Conservation (phyloP, 2,888 invertebrate genomes). For the Ditylenchus weischeri region DNA sequence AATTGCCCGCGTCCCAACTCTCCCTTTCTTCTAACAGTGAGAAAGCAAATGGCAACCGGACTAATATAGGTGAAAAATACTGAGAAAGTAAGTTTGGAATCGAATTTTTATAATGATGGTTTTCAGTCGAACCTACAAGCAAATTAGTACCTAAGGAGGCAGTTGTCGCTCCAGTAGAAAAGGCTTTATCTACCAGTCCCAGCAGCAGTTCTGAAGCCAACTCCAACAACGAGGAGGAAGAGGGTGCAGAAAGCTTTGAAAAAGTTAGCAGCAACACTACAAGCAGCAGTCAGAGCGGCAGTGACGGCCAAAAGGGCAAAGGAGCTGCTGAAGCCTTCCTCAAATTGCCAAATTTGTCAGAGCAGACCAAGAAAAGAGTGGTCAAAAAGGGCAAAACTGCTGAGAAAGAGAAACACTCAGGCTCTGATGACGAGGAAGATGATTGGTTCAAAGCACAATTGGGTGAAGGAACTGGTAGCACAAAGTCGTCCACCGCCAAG, state of each 20-base stretch:
- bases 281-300: background rate
- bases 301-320: too few relatives aligned
- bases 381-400: background rate
- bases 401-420: background rate
- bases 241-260: slow-evolving; percentile 5
- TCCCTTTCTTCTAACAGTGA: too few relatives aligned
- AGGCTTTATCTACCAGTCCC: too few relatives aligned
- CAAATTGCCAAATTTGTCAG: background rate
- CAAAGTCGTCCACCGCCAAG: background rate
- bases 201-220: slow-evolving; percentile 8
- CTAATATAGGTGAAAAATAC: too few relatives aligned
- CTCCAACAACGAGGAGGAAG: slow-evolving; percentile 1
- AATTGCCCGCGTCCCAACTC: too few relatives aligned
- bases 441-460: slow-evolving; percentile 18
- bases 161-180: too few relatives aligned
- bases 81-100: too few relatives aligned
- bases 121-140: too few relatives aligned
- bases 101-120: too few relatives aligned
- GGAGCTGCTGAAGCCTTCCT: background rate
- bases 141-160: too few relatives aligned
- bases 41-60: too few relatives aligned
- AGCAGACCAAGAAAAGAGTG: background rate
- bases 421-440: slow-evolving; percentile 4
- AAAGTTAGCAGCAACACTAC: background rate
- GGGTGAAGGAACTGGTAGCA: background rate